Evolutionary conservation across 2,797 vertebrate species (phyloP).

Genomic region (Protonibea diacanthus): DNA sequence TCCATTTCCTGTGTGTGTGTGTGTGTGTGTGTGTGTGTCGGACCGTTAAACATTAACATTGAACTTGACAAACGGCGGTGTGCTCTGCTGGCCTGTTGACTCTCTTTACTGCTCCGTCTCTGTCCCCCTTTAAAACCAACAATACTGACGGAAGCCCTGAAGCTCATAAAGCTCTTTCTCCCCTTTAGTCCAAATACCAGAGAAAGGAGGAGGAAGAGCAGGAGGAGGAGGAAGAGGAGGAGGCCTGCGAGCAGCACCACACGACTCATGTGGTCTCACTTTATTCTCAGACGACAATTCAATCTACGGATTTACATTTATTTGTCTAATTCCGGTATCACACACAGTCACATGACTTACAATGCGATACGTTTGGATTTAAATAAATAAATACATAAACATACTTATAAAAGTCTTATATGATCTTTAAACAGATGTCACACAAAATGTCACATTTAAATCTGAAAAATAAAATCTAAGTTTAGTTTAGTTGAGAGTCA

Average conservation of each 20-base stretch:
- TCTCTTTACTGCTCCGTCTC: constrained; percentile 73
- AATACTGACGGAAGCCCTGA: constrained; percentile 71
- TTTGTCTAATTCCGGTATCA: not conserved
- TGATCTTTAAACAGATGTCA: no score
- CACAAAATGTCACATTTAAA: no score
- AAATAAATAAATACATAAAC: no score
- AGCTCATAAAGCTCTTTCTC: constrained; percentile 69
- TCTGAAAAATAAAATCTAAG: no score
- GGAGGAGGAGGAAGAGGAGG: constrained; percentile 16
- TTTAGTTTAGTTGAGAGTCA: no score
- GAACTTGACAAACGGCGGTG: constrained; percentile 81
- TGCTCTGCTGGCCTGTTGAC: constrained; percentile 75
- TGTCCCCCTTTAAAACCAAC: constrained; percentile 75
- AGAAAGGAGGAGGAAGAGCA: constrained; percentile 38
- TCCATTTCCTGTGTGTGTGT: constrained; percentile 17
- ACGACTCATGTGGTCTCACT: not conserved
- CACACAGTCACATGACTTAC: no score
- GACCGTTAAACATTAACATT: constrained; percentile 76
- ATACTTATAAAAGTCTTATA: no score
- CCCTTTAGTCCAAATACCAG: constrained; percentile 74
- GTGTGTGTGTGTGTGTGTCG: constrained; percentile 28
- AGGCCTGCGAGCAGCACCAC: constrained; percentile 7
- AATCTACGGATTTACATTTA: not conserved
- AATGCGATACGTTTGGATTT: no score
- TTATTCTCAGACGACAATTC: constrained; percentile 12